phyloP scores from a whole-genome alignment of 1,140 invertebrate genomes.

The Temnothorax longispinosus region DNA sequence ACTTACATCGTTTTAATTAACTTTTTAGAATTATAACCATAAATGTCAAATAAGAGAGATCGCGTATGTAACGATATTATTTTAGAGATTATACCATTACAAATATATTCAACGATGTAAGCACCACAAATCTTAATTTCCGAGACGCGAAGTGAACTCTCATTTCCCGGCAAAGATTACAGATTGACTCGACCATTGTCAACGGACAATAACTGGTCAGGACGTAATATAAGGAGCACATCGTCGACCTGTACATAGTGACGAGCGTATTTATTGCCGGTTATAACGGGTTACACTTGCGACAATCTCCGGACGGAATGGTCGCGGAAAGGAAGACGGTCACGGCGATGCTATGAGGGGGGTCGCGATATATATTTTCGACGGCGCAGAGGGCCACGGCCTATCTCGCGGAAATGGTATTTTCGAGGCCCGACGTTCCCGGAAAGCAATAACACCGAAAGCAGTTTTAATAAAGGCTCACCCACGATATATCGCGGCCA shows the following conservation, averaged over 20 bases:
- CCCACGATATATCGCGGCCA: constrained; percentile 75
- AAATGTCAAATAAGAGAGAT: neutral
- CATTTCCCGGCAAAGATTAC: constrained; percentile 31
- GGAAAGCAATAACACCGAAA: constrained; percentile 79
- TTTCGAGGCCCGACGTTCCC: constrained; percentile 77
- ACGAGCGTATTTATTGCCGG: constrained; percentile 74
- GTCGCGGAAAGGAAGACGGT: neutral
- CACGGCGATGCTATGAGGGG: neutral
- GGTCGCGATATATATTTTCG: constrained; percentile 66
- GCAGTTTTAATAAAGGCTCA: constrained; percentile 79
- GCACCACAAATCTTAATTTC: constrained; percentile 48
- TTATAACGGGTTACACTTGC: constrained; percentile 55
- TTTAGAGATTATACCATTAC: neutral
- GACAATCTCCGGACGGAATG: constrained; percentile 33
- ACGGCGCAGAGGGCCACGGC: constrained; percentile 55
- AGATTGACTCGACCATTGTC: constrained; percentile 52
- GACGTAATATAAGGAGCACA: constrained; percentile 66
- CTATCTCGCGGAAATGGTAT: constrained; percentile 76
- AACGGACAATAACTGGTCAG: constrained; percentile 64
- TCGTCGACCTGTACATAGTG: constrained; percentile 68
- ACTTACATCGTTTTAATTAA: neutral
- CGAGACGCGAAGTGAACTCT: constrained; percentile 28
- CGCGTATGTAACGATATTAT: neutral
- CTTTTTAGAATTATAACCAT: neutral
- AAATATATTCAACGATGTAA: neutral